phyloP scores from a whole-genome alignment of 2,888 invertebrate genomes.

The Luffia ferchaultella region DNA sequence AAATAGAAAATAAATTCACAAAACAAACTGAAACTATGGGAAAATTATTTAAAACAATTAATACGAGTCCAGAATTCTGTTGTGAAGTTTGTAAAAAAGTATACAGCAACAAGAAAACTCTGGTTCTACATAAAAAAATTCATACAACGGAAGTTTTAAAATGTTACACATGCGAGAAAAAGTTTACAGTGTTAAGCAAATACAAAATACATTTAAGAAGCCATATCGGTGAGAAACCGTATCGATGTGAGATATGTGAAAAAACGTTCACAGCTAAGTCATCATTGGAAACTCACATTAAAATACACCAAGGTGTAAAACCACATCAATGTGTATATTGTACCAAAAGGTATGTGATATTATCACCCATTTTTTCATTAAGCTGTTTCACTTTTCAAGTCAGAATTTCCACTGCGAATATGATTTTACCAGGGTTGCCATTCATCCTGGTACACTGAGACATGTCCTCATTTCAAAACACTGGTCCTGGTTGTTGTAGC shows the following conservation, averaged over 20 bases:
- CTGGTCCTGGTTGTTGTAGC: no score
- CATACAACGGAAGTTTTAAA: slow-evolving; percentile 9
- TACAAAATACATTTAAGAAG: slow-evolving; percentile 30
- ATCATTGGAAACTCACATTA: slow-evolving; percentile 30
- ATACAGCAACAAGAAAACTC: slow-evolving; percentile 10
- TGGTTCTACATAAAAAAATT: slow-evolving; percentile 10
- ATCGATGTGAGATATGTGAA: slow-evolving; percentile 29
- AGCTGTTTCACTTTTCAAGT: no score
- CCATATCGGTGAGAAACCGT: slow-evolving; percentile 34
- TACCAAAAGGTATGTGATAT: slow-evolving; percentile 14
- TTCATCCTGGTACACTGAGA: no score
- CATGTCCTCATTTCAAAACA: no score
- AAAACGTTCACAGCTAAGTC: slow-evolving; percentile 31
- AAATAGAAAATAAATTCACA: background rate
- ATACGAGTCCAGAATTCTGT: no score
- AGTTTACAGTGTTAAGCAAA: slow-evolving; percentile 19
- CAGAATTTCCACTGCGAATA: no score
- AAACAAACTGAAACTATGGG: background rate
- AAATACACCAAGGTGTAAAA: slow-evolving; percentile 21
- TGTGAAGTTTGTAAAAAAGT: slow-evolving; percentile 8
- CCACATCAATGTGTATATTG: slow-evolving; percentile 16
- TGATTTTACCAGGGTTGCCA: no score
- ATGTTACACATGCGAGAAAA: slow-evolving; percentile 13
- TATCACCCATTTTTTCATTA: no score
- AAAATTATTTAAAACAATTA: slow-evolving; percentile 2